Percentiles rank a stretch among this genome's conserved stretches.
Evolutionary conservation across 1,140 invertebrate genomes (phyloP).

Genomic region (Drosophila cardini): DNA sequence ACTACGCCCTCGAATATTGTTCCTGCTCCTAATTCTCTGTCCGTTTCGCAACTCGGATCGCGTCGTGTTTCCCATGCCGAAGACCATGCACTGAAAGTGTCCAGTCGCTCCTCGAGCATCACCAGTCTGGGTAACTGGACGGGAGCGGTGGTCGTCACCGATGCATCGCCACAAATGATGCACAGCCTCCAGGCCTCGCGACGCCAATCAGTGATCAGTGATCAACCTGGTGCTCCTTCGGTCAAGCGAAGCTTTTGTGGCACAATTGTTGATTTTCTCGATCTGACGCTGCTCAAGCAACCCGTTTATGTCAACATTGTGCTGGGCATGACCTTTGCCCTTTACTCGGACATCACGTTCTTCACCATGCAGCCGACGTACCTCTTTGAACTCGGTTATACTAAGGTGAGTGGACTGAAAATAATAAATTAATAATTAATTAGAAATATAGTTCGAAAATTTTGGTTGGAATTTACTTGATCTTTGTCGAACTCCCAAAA

Average conservation of each 20-base stretch:
- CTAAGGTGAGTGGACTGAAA: slow-evolving; percentile 83
- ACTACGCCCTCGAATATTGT: not conserved
- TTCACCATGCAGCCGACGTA: slow-evolving; percentile 87
- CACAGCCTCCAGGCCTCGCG: slow-evolving; percentile 67
- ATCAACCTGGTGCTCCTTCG: not conserved
- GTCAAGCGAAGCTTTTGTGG: slow-evolving; percentile 52
- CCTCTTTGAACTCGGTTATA: slow-evolving; percentile 85
- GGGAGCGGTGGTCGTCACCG: slow-evolving; percentile 75
- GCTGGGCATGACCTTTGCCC: slow-evolving; percentile 86
- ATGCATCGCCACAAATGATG: slow-evolving; percentile 76
- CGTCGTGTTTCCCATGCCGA: slow-evolving; percentile 61
- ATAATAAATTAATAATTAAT: too few relatives aligned
- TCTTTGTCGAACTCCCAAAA: too few relatives aligned
- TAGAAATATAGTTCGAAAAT: too few relatives aligned
- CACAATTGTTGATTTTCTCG: slow-evolving; percentile 86
- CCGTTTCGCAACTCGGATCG: not conserved
- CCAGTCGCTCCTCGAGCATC: slow-evolving; percentile 79
- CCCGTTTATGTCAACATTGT: slow-evolving; percentile 87
- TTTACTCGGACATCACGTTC: slow-evolving; percentile 88
- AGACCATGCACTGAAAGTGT: slow-evolving; percentile 51
- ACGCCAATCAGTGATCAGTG: slow-evolving; percentile 36
- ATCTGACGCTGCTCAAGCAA: slow-evolving; percentile 87
- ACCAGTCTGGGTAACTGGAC: slow-evolving; percentile 84
- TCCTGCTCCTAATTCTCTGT: not conserved
- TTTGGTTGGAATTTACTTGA: too few relatives aligned